phyloP scores from a whole-genome alignment of 2,888 invertebrate species.

The Parnassius glacialis region DNA sequence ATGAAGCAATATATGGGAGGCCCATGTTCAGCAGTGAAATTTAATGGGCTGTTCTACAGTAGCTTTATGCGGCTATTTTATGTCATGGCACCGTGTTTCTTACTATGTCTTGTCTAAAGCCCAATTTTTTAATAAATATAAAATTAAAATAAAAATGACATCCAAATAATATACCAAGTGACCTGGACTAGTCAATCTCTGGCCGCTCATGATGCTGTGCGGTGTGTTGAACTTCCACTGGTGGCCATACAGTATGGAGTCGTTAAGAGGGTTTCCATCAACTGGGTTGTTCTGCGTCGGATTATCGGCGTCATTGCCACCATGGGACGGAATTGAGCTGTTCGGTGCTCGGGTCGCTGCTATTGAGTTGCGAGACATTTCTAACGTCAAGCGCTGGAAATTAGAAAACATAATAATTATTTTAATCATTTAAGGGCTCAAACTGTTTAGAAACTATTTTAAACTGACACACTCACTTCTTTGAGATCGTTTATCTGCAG shows the following conservation, averaged over 20 bases:
- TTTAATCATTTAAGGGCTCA: too few species aligned
- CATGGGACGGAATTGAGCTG: slow-evolving; percentile 37
- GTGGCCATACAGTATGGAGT: slow-evolving; percentile 49
- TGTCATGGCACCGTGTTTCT: too few species aligned
- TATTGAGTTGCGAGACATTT: slow-evolving; percentile 85
- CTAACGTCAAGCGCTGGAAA: slow-evolving; percentile 82
- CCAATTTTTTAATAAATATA: too few species aligned
- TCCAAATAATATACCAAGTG: background rate
- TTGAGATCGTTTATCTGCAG: slow-evolving; percentile 92
- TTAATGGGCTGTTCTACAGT: too few species aligned
- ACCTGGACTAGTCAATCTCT: slow-evolving; percentile 56
- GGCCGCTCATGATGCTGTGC: slow-evolving; percentile 45
- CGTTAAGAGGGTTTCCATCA: slow-evolving; percentile 56
- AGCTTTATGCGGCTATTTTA: too few species aligned
- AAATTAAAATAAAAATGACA: too few species aligned
- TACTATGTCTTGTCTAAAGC: too few species aligned
- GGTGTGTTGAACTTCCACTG: slow-evolving; percentile 62
- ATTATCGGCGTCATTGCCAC: slow-evolving; percentile 46
- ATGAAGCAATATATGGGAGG: too few species aligned
- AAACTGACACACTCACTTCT: slow-evolving; percentile 76
- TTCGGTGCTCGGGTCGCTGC: slow-evolving; percentile 69
- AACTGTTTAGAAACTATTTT: too few species aligned
- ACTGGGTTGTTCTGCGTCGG: slow-evolving; percentile 68
- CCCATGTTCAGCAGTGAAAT: too few species aligned
- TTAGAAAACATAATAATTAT: background rate